Evolutionary conservation across 2,888 invertebrate genomes (phyloP), one percentile per base, ranked within the genome.

Genomic region (Dascillus cervinus): DNA sequence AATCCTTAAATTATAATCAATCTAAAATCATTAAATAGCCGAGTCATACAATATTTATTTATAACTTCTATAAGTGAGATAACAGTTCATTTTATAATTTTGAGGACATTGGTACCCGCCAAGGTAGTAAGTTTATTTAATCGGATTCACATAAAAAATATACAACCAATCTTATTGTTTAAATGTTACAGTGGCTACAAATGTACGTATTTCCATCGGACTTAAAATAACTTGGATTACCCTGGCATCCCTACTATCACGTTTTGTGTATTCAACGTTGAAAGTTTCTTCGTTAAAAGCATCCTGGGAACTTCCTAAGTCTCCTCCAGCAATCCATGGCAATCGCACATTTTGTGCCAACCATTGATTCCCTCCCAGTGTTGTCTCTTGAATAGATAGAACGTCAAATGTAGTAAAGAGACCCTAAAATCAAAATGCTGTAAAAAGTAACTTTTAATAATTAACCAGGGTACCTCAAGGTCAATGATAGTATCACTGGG

Each of bases 141-240:
- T n/a, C n/a, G n/a, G n/a, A n/a, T n/a, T n/a, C n/a, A n/a, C n/a
- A n/a, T n/a, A n/a, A n/a, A n/a, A n/a, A n/a, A n/a, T n/a, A n/a
- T n/a, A n/a, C n/a, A n/a, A n/a, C n/a, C n/a, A n/a, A n/a, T n/a
- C n/a, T n/a, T n/a, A n/a, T n/a, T n/a, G n/a, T n/a, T n/a, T n/a
- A n/a, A n/a, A 13, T 8, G 12, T 24, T 9, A 24, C n/a, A 2
- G 12, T 27, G 9, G 17, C 17, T 17, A 17, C 17, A 17, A 80
- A 82, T 0, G 82, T 82, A 19, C 76, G 69, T 31, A 87, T 87
- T 58, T 86, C 72, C 74, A 84, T 84, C 1, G 85, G 77, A 13
- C 66, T 66, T 2, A 87, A 49, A 15, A 67, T 67, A 1, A 85
- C 58, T 4, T 60, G 56, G 22, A 31, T 33, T 29, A 13, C 32